Base-by-base conservation (phyloP, 1,140 invertebrate genomes). In the Temnothorax curvispinosus region DNA sequence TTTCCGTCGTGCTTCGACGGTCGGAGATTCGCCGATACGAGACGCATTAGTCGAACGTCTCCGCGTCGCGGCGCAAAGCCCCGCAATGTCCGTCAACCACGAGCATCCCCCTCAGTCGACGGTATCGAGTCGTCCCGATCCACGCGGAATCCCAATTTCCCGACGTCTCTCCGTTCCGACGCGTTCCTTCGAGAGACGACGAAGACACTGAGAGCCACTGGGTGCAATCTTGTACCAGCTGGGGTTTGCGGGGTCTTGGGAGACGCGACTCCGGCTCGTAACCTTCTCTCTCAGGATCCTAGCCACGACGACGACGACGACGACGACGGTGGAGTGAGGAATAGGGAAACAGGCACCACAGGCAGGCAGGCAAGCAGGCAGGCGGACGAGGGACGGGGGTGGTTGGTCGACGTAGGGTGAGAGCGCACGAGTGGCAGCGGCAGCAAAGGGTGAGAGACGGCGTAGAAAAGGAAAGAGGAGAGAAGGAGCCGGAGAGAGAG, bases 141-240 rank as follows among this genome's bases (percentile, higher is more conserved):
- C 54, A 15, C 64, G 15, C 54, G 62, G 72, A 85, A 60, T 71
- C 64, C 44, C 74, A 64, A 62, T 78, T 76, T 77, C 64, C 18
- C 80, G 54, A 75, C 56, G 9, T 82, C 41, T 32, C 71, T 85
- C 56, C 56, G 71, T 85, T 18, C 72, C 41, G 44, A 9, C 44
- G 74, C 58, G 60, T 76, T 77, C 82, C 71, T 81, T 27, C 64
- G 41, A 52, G 50, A 54, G 38, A 44, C 9, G 13, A 38, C 1
- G 6, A 4, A 1, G 52, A 27, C 67, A 81, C 80, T 94, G 94
- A 94, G 94, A 94, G 92, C 91, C 94, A 72, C 94, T 94, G 93
- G 71, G 89, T 92, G 92, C 94, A 94, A 94, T 95, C 94, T 94
- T 94, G 93, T 94, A 94, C 91, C 92, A 93, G 93, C 93, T 94